A percentile compares a stretch with the other conserved stretches of the same genome.
These are phyloP conservation scores for Aphrophora alni DNA, from an alignment of 2,888 invertebrate species.

Conservation along the genomic window DNA sequence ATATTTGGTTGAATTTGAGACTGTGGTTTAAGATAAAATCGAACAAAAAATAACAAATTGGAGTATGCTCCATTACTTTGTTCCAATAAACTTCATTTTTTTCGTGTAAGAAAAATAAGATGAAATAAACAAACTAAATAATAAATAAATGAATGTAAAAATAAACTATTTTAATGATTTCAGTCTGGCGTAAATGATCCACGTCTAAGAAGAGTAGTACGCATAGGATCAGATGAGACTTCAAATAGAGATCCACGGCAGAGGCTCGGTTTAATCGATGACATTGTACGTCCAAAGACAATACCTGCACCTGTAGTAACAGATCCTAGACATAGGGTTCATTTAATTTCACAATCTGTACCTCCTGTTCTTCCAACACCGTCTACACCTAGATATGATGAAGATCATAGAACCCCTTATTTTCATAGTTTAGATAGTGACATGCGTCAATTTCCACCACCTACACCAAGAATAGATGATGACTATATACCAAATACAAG, in stretches of 20 bases:
- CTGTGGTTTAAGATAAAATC: no score
- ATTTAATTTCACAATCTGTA: neutral
- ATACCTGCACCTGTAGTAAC: neutral
- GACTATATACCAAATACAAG: slow-evolving; percentile 24
- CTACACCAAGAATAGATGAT: slow-evolving; percentile 40
- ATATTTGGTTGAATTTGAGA: no score
- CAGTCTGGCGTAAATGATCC: slow-evolving; percentile 46
- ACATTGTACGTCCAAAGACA: neutral
- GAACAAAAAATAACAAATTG: no score
- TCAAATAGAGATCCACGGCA: slow-evolving; percentile 35
- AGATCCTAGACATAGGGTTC: neutral
- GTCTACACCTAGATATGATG: slow-evolving; percentile 32
- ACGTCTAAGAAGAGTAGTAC: slow-evolving; percentile 37
- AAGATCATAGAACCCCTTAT: slow-evolving; percentile 29
- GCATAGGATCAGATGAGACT: slow-evolving; percentile 18
- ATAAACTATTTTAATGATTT: slow-evolving; percentile 19
- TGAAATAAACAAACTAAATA: no score
- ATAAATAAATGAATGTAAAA: no score
- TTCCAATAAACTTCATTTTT: no score
- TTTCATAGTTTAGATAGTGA: slow-evolving; percentile 41
- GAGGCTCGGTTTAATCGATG: slow-evolving; percentile 14
- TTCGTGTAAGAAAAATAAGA: no score
- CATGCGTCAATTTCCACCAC: slow-evolving; percentile 43
- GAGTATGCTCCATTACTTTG: no score
- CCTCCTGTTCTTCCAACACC: neutral